Evolutionary conservation across 2,888 invertebrate species (phyloP), one percentile per base, ranked within the genome.

Genomic region (Yponomeuta evonymella): DNA sequence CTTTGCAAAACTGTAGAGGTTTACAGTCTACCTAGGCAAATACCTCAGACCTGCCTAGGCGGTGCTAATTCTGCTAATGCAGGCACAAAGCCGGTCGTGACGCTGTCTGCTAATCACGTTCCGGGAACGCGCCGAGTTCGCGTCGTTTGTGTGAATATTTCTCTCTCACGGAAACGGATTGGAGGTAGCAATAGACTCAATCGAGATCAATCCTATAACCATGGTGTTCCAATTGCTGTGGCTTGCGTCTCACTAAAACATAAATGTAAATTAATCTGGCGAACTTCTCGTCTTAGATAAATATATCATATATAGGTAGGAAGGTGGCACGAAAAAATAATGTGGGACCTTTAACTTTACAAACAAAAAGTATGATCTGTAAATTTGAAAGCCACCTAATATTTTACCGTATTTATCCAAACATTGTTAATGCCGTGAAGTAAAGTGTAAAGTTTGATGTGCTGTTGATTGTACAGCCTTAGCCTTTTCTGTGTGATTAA

Each of bases 11-110:
- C 15, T 12, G 51, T 5, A 1, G 15, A 58, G 12, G 51, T 29
- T 10, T 4, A 58, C 51, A 58, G 51, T 58, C 15, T 58, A 70
- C 70, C 23, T 62, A 58, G 70, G 36, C 48, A 36, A 51, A 12
- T 69, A n/a, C 62, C 70, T 68, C 67, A 68, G 67, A 70, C 63
- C 12, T 67, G 23, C 23, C 68, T 64, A 58, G 15, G 48, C 8
- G 87, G 85, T 80, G 91, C 89, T 92, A 91, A 92, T 83, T 82
- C 84, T 75, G 88, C 88, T 92, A 92, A 92, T 90, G 87, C 86
- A 86, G 88, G 86, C 88, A 91, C 91, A 90, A 87, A 88, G 87
- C 82, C 76, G 78, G 83, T 90, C 90, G 90, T 90, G 91, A 91
- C 89, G 82, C 80, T 79, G 83, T 83, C 83, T 79, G 90, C 91